These are phyloP conservation scores for Irena cyanogastra DNA, from an alignment of 2,113 vertebrate genomes.

Conservation along the genomic window DNA sequence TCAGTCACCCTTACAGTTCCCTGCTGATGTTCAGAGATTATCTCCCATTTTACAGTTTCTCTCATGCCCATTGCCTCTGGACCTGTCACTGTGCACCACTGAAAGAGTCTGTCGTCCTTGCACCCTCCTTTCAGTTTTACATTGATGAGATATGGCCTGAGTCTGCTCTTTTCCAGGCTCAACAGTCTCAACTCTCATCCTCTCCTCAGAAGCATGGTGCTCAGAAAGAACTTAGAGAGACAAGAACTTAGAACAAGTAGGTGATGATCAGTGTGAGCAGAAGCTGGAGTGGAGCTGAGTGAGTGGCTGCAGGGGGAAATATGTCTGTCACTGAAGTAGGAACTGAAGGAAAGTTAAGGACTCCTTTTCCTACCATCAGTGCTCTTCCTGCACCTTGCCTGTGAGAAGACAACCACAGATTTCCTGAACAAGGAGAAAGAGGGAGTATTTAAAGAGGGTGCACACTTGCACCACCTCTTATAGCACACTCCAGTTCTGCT, in stretches of 20 bases:
- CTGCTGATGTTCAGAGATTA: background rate
- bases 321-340: background rate
- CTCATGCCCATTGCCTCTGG: background rate
- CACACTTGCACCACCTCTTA: background rate
- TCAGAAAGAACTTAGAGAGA: background rate
- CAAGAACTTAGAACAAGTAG: background rate
- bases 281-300: background rate
- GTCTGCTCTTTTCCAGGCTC: background rate
- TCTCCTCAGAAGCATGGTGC: rapidly evolving
- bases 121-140: background rate
- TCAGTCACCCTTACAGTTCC: background rate
- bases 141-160: background rate
- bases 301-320: background rate
- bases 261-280: background rate
- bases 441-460: background rate
- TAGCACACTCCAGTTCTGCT: rapidly evolving
- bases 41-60: background rate
- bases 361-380: background rate
- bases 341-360: background rate
- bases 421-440: background rate
- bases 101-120: background rate
- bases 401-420: background rate
- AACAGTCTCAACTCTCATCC: background rate
- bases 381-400: background rate
- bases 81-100: background rate